Evolutionary conservation across 1,140 invertebrate genomes (phyloP), one percentile per base, ranked within the genome.

Genomic region (Drosophila micromelanica): DNA sequence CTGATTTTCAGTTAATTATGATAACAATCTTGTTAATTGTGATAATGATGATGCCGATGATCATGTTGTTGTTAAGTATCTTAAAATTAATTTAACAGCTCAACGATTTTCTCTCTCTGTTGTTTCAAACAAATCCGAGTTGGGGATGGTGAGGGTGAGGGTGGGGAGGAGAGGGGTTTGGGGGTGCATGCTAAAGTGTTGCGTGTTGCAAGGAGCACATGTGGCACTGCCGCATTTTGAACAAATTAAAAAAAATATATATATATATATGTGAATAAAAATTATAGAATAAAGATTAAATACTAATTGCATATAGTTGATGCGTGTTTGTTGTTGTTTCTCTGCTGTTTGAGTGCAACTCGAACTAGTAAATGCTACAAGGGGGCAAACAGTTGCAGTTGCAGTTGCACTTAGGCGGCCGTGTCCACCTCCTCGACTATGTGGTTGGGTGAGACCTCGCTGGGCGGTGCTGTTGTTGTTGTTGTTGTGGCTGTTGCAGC

Each of bases 401-500:
- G 20, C 20, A 20, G 54, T 42, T 38, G 45, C 32, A 42, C 15
- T 90, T 92, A 92, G 63, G 91, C 91, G 13, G 90, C 90, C 45
- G 91, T 92, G 45, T 92, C 91, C 54, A 92, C 91, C 61, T 92
- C 91, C 73, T 92, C 91, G 27, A 92, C 91, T 74, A 92, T 90
- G 69, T 92, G 91, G 55, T 92, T 92, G 23, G 91, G 89, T 37
- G 91, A 86, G 8, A 91, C 90, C 57, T 92, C 91, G 76, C 82
- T 91, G 20, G 85, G 70, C n/a, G 65, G 54, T 27, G 77, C 51
- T 7, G 78, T 42, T 13, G 56, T 55, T 45, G 81, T 30, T 12
- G 76, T 13, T 12, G 68, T 17, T 2, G 68, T 9, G 2, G 67
- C 38, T n/a, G 80, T n/a, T 9, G 73, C n/a, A n/a, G 76, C 61